A percentile compares a stretch with the other conserved stretches of the same genome.
phyloP scores from a whole-genome alignment of 2,888 invertebrate species.

The Alcis repandata region DNA sequence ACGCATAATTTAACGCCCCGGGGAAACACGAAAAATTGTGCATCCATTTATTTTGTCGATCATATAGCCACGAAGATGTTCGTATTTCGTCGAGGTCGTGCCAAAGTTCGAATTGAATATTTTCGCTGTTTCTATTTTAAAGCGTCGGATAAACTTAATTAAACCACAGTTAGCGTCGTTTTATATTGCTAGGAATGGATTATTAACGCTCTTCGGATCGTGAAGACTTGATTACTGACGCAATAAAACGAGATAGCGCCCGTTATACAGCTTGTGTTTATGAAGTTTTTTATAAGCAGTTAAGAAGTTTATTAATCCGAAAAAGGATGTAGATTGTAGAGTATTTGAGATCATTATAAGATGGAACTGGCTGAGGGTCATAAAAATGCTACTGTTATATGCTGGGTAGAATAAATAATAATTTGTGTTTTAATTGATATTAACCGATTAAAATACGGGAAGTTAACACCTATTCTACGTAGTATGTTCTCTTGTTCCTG shows the following conservation, averaged over 20 bases:
- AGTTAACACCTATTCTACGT: too few relatives aligned
- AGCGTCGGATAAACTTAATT: slow-evolving; percentile 48
- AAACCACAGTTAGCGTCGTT: slow-evolving; percentile 48
- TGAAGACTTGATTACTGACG: slow-evolving; percentile 67
- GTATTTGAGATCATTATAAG: slow-evolving; percentile 58
- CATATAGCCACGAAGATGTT: slow-evolving; percentile 74
- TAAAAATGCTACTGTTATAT: slow-evolving; percentile 10
- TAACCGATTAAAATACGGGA: too few relatives aligned
- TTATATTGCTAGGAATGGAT: slow-evolving; percentile 58
- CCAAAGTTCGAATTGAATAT: slow-evolving; percentile 53
- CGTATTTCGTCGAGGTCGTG: slow-evolving; percentile 67
- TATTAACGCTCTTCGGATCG: slow-evolving; percentile 64
- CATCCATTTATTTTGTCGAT: slow-evolving; percentile 77
- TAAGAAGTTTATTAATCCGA: slow-evolving; percentile 65
- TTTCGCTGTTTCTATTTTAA: slow-evolving; percentile 37
- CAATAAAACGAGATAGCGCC: slow-evolving; percentile 68
- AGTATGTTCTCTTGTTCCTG: too few relatives aligned
- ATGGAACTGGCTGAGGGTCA: slow-evolving; percentile 37
- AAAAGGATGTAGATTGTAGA: slow-evolving; percentile 60
- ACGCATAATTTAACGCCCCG: slow-evolving; percentile 83
- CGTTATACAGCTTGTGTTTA: slow-evolving; percentile 54
- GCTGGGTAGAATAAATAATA: too few relatives aligned
- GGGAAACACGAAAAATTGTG: slow-evolving; percentile 78
- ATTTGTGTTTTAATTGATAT: too few relatives aligned
- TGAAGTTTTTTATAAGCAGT: slow-evolving; percentile 63